phyloP scores from a whole-genome alignment of 2,797 vertebrate species.

The Alfaro cultratus region DNA sequence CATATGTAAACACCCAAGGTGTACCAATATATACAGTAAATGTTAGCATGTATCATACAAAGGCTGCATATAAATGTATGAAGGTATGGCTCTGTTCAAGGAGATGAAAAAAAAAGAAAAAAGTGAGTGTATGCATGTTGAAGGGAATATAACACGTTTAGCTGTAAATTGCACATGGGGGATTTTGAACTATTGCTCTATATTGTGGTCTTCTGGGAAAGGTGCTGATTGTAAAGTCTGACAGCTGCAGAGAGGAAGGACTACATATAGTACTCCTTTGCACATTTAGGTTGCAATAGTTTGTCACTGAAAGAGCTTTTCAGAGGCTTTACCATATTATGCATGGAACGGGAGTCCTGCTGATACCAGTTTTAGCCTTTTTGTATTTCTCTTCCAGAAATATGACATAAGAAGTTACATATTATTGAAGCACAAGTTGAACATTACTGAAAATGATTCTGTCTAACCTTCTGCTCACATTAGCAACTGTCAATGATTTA shows the following conservation, averaged over 20 bases:
- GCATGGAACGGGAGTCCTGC: neutral
- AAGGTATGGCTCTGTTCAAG: neutral
- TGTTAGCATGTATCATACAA: neutral
- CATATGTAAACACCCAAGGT: neutral
- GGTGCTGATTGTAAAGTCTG: slow-evolving; percentile 4
- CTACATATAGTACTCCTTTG: neutral
- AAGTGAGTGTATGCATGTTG: neutral
- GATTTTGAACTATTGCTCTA: neutral
- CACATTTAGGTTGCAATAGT: slow-evolving; percentile 1
- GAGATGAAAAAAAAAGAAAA: neutral
- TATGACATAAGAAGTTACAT: neutral
- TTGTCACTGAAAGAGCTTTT: slow-evolving; percentile 2
- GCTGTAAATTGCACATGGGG: neutral
- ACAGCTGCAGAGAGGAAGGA: slow-evolving; percentile 1
- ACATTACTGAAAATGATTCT: neutral
- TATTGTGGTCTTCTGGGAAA: neutral
- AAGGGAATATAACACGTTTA: neutral
- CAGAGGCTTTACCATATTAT: neutral
- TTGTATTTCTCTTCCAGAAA: neutral
- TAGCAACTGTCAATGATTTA: neutral
- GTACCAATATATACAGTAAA: neutral
- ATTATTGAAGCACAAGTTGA: neutral
- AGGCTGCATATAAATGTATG: neutral
- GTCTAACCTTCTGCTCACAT: neutral
- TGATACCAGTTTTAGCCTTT: neutral